Conservation (phyloP, 1,140 invertebrate species). For the Ceratina australensis region DNA sequence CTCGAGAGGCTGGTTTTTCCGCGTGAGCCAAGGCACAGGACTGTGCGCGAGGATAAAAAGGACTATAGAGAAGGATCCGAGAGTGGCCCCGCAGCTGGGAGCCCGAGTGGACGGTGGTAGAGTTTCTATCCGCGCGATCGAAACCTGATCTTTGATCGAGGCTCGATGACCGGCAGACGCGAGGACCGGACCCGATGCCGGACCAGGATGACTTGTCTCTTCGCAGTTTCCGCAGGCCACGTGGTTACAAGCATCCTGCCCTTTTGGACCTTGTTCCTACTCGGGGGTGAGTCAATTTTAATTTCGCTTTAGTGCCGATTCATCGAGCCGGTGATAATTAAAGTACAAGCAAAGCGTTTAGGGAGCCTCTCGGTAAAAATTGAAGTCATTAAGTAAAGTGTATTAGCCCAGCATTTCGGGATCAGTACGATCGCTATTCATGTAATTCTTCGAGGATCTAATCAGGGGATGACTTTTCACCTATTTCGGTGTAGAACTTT, state of each 20-base stretch:
- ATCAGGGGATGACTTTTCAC: too few species aligned
- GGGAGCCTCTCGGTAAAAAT: not conserved
- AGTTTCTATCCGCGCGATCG: not conserved
- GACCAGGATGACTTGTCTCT: conserved; percentile 40
- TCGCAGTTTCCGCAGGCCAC: conserved; percentile 61
- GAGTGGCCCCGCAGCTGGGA: conserved; percentile 17
- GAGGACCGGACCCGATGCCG: conserved; percentile 26
- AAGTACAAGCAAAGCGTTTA: not conserved
- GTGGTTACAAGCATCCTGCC: conserved; percentile 68
- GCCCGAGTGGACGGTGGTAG: conserved; percentile 35
- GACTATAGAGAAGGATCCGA: conserved; percentile 4
- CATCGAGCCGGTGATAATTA: not conserved
- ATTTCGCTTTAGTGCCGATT: too few species aligned
- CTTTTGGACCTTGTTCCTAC: conserved; percentile 59
- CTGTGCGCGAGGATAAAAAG: conserved; percentile 9
- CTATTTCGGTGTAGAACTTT: too few species aligned
- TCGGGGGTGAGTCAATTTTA: conserved; percentile 61
- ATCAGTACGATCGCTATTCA: too few species aligned
- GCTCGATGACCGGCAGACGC: conserved; percentile 27
- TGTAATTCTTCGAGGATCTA: too few species aligned
- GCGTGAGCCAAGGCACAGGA: not conserved
- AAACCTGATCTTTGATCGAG: conserved; percentile 22
- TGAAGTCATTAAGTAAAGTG: not conserved
- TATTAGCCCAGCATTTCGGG: too few species aligned
- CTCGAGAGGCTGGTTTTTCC: conserved; percentile 45